Percentiles rank a stretch among this genome's conserved stretches.
Conservation (phyloP, 2,888 invertebrate genomes). For the Drosophila buzzatii region DNA sequence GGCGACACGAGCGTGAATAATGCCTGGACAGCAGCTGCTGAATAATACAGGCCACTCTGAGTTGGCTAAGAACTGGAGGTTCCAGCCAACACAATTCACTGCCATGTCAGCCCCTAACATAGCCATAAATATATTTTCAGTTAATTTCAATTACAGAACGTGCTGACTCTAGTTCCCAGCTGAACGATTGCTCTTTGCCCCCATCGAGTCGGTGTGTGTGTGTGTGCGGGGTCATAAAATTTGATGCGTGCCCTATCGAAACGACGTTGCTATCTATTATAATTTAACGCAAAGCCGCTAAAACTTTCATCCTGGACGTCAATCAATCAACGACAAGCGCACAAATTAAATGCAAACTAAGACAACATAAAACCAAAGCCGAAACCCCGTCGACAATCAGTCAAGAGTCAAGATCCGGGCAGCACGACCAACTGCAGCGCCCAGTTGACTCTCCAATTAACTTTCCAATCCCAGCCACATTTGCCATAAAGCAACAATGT, state of each 20-base stretch:
- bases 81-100: conserved; percentile 27
- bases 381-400: conserved; percentile 60
- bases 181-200: conserved; percentile 11
- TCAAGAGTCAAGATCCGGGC: conserved; percentile 41
- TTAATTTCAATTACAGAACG: conserved; percentile 71
- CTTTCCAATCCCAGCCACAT: conserved; percentile 41
- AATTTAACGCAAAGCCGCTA: conserved; percentile 74
- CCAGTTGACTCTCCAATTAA: conserved; percentile 56
- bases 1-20: conserved; percentile 57
- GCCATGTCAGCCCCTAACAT: conserved; percentile 54
- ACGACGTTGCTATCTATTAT: conserved; percentile 64
- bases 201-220: neutral
- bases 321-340: conserved; percentile 76
- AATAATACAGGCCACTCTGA: conserved; percentile 53
- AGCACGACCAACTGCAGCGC: conserved; percentile 11
- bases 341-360: conserved; percentile 74
- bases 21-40: conserved; percentile 51
- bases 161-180: conserved; percentile 21
- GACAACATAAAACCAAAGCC: conserved; percentile 50
- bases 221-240: conserved; percentile 67
- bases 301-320: conserved; percentile 74
- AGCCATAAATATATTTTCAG: conserved; percentile 74
- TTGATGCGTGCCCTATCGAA: conserved; percentile 72
- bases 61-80: conserved; percentile 18
- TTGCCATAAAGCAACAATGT: conserved; percentile 40